phyloP scores from a whole-genome alignment of 2,888 invertebrate genomes.

The Philhelius pedissequus region DNA sequence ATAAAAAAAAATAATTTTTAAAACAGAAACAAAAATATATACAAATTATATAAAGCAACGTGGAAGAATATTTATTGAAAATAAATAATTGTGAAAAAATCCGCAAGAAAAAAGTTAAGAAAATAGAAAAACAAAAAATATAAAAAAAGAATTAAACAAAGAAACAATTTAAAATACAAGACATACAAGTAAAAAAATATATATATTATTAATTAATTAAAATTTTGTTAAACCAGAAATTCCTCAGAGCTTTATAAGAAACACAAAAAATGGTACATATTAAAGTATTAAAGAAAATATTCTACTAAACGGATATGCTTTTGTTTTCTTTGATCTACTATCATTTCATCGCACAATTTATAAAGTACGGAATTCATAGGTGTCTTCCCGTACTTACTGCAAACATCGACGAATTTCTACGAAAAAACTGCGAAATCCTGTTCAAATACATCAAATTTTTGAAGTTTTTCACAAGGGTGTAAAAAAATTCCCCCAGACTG shows the following conservation, averaged over 20 bases:
- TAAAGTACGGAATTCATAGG: not conserved
- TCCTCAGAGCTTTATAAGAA: constrained; percentile 68
- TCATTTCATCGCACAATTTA: not conserved
- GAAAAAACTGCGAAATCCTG: too few relatives aligned
- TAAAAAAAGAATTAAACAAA: constrained; percentile 17
- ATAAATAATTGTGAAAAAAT: constrained; percentile 11
- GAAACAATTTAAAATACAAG: constrained; percentile 27
- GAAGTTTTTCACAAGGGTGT: too few relatives aligned
- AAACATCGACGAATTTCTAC: too few relatives aligned
- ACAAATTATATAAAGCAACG: constrained; percentile 30
- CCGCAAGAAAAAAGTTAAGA: not conserved
- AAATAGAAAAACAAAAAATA: constrained; percentile 38
- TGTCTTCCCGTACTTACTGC: not conserved
- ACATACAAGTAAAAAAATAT: constrained; percentile 43
- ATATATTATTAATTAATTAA: constrained; percentile 39
- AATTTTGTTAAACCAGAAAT: constrained; percentile 67
- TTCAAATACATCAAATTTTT: too few relatives aligned
- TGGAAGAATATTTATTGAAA: constrained; percentile 27
- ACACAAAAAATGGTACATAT: constrained; percentile 61
- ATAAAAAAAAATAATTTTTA: not conserved
- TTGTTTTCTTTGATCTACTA: not conserved
- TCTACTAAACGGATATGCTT: constrained; percentile 48
- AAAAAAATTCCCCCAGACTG: too few relatives aligned
- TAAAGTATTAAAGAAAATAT: constrained; percentile 65
- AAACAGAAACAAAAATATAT: constrained; percentile 16